These are phyloP conservation scores for Hipparchia sbordonii DNA, from an alignment of 2,888 invertebrate genomes.

Conservation along the genomic window DNA sequence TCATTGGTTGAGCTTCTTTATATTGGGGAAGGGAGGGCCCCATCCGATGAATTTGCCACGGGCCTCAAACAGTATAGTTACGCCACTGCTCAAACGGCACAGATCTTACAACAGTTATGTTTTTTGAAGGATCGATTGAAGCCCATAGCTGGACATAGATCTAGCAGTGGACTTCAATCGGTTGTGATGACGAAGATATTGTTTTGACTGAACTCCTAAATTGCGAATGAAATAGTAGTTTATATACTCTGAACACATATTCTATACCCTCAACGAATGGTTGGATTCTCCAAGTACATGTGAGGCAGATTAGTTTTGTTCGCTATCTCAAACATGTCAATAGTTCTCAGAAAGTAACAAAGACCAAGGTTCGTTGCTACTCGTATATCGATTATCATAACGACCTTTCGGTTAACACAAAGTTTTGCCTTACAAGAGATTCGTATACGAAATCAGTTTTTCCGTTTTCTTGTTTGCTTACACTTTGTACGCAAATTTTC, in stretches of 20 bases:
- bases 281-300: slow-evolving; percentile 25
- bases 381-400: background rate
- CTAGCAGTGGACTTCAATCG: too few species aligned
- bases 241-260: slow-evolving; percentile 31
- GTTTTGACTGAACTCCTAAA: too few species aligned
- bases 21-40: too few species aligned
- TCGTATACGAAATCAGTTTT: slow-evolving; percentile 3
- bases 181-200: too few species aligned
- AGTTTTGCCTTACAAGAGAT: background rate
- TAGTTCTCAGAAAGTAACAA: slow-evolving; percentile 12
- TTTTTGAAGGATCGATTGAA: too few species aligned
- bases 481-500: slow-evolving; percentile 9
- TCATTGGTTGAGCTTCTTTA: too few species aligned
- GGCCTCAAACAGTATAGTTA: too few species aligned
- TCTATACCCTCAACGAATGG: slow-evolving; percentile 10
- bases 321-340: slow-evolving; percentile 18
- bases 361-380: background rate
- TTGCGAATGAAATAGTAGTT: slow-evolving; percentile 10
- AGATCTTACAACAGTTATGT: too few species aligned
- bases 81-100: too few species aligned
- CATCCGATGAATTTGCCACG: too few species aligned
- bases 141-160: too few species aligned
- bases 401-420: background rate
- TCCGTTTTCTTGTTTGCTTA: slow-evolving; percentile 6
- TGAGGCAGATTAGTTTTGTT: slow-evolving; percentile 39